Base-by-base conservation (phyloP, 2,888 invertebrate species). In the Drosophila testacea region DNA sequence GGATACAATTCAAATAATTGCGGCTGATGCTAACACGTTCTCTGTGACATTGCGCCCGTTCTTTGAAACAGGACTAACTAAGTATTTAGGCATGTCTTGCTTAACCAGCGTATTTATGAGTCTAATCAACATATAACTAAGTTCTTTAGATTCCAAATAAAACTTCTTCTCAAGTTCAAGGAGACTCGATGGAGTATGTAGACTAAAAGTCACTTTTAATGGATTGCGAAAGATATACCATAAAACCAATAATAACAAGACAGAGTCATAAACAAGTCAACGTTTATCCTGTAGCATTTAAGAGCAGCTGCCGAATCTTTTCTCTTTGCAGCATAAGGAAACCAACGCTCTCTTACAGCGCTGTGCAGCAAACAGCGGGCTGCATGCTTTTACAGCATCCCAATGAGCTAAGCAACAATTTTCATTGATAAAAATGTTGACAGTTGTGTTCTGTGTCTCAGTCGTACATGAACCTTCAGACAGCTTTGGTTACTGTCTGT, bases 341-440 rank as follows among this genome's bases (percentile, higher is more conserved):
- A 32, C n/a, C 10, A 4, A 6, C 32, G 4, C 6, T 60, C 51
- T 67, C 52, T 70, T 54, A 27, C 27, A 10, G 30, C n/a, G 27
- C 62, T 65, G 39, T 63, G 67, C 82, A 69, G 62, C 68, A 10
- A 4, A 10, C 34, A 10, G 47, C 44, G 46, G 27, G n/a, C 46
- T 22, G 7, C 28, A 11, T 28, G 10, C 1, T 22, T 16, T 22
- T 57, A 34, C 64, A 56, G 57, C 52, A 48, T 42, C 44, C 39
- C 44, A 22, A 44, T 39, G 34, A 22, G 39, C 7, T 27, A 57
- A 63, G 68, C 81, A 81, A 80, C 76, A 76, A 85, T 75, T 73
- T 86, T 89, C 90, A 90, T 90, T 88, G 90, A 88, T 88, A 89
- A 88, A 88, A 90, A 77, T 74, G 72, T 77, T 73, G 79, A 70